Percentiles rank a stretch among this genome's conserved stretches.
phyloP scores from a whole-genome alignment of 53 echinoderm and acorn worm species.

The Hippasteria phrygiana region DNA sequence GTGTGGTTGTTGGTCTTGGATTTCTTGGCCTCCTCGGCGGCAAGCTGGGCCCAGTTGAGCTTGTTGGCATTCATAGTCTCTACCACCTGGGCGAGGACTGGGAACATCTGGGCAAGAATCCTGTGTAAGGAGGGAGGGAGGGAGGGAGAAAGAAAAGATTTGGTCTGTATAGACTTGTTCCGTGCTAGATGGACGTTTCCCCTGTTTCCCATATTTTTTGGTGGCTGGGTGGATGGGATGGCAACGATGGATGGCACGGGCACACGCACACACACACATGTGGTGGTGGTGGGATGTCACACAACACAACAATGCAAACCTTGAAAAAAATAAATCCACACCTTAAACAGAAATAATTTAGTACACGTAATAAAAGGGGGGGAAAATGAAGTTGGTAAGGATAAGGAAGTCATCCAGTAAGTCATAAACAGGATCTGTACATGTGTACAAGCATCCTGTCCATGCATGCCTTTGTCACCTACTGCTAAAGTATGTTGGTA shows the following conservation, averaged over 20 bases:
- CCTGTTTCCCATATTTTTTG: not conserved
- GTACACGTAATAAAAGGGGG: conserved; percentile 16
- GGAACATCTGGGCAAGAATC: conserved; percentile 54
- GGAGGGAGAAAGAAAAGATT: not conserved
- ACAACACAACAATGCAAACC: conserved; percentile 12
- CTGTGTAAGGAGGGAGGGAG: not conserved
- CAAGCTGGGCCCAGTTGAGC: conserved; percentile 30
- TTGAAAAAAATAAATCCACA: not conserved
- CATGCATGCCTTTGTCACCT: too few relatives aligned
- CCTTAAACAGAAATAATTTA: conserved; percentile 17
- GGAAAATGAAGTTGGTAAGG: not conserved
- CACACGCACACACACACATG: not conserved
- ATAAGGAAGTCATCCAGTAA: not conserved
- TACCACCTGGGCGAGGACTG: conserved; percentile 33
- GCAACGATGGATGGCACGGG: not conserved
- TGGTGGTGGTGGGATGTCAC: not conserved
- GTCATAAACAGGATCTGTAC: too few relatives aligned
- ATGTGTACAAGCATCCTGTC: too few relatives aligned
- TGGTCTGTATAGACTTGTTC: not conserved
- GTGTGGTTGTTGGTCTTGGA: conserved; percentile 23
- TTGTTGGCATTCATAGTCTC: conserved; percentile 54
- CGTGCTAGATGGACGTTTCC: not conserved
- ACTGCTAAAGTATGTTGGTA: too few relatives aligned
- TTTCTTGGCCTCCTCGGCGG: conserved; percentile 47
- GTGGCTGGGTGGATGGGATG: conserved; percentile 3